A percentile compares a stretch with the other conserved stretches of the same genome.
Conservation (phyloP, 2,113 vertebrate species). For the Nymphicus hollandicus region DNA sequence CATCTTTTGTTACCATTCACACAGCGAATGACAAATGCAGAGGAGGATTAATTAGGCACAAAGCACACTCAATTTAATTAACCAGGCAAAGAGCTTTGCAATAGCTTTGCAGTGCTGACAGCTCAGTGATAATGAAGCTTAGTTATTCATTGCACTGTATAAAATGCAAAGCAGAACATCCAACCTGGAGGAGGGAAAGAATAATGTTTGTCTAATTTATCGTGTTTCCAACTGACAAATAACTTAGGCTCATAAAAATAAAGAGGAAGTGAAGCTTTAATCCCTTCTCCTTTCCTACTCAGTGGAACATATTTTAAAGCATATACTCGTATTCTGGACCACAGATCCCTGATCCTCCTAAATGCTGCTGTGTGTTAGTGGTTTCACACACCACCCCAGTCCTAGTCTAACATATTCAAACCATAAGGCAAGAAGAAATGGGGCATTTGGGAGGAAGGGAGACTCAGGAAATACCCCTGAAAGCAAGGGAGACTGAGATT, state of each 20-base stretch:
- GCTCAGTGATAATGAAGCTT: conserved; percentile 49
- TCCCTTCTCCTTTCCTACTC: conserved; percentile 26
- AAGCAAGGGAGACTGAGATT: conserved; percentile 22
- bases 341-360: conserved; percentile 8
- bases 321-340: conserved; percentile 32
- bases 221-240: conserved; percentile 62
- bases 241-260: conserved; percentile 27
- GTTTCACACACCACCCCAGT: conserved; percentile 22
- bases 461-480: conserved; percentile 27
- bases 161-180: conserved; percentile 49
- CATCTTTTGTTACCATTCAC: neutral
- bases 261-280: conserved; percentile 55
- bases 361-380: conserved; percentile 1
- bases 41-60: neutral
- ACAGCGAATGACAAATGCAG: neutral
- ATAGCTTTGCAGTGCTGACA: conserved; percentile 44
- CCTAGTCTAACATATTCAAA: conserved; percentile 10
- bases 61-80: neutral
- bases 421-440: conserved; percentile 4
- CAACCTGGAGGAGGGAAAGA: conserved; percentile 56
- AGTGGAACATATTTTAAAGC: conserved; percentile 42
- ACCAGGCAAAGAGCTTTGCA: neutral
- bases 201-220: conserved; percentile 61
- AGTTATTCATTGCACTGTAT: conserved; percentile 18
- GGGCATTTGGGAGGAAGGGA: conserved; percentile 16